Evolutionary conservation across 1,140 invertebrate genomes (phyloP), one percentile per base, ranked within the genome.

Genomic region (Polypedilum pembai): DNA sequence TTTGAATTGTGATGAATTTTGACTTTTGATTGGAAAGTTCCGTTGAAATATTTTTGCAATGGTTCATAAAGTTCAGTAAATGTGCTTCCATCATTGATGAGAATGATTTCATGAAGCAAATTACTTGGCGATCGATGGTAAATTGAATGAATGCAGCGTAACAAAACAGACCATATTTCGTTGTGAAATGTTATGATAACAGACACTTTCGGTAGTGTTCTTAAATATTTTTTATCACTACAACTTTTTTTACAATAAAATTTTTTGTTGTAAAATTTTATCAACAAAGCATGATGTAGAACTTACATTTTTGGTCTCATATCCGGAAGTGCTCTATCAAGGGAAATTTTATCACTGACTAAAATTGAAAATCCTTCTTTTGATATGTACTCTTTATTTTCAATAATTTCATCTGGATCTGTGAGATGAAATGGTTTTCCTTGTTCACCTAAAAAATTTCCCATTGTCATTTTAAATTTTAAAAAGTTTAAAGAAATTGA

Each of bases 161-260:
- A 82, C 1, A 98, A 84, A 5, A 95, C 92, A 0, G 94, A 94
- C 92, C 93, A 96, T 5, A 95, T 95, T 82, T 98, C 95, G 81
- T 97, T 96, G 83, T 97, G 94, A 84, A 96, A 97, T 82, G 95
- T 98, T 76, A 99, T 94, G 73, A 99, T 93, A 5, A 99, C 95
- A 72, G 95, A 92, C 0, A 96, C 97, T 63, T 89, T 84, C 0
- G 96, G 96, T 41, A 99, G 85, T 77, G 95, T 87, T 40, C 88
- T 85, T 66, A 86, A 76, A 80, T 95, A 98, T 21, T 87, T 88
- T 4, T 89, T 85, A 77, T 91, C 87, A 83, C 95, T 96, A 80
- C 96, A 98, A 15, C 87, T 69, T 8, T 56, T 45, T 56, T 56
- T 0, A 15, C 12, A 15, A n/a, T 56, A 15, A 15, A 12, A 56